Conservation (phyloP, 2,888 invertebrate species). For the Eristalis arbustorum region DNA sequence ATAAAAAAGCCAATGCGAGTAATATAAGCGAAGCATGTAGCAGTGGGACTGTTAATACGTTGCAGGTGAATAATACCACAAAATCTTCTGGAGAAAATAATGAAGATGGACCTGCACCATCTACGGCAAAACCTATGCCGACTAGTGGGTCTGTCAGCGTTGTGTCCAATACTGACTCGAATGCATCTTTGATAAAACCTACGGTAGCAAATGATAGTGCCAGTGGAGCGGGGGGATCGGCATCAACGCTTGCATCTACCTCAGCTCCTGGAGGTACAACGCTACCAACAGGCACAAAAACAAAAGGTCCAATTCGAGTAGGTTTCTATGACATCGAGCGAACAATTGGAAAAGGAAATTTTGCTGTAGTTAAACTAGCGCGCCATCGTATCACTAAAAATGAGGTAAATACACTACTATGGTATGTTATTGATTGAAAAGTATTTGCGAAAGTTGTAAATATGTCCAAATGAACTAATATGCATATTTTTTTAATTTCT, state of each 20-base stretch:
- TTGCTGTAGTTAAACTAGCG: slow-evolving; percentile 98
- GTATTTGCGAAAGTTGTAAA: no score
- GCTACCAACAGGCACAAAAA: slow-evolving; percentile 71
- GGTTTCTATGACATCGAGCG: slow-evolving; percentile 99
- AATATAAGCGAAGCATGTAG: slow-evolving; percentile 1
- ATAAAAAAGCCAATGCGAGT: slow-evolving; percentile 1
- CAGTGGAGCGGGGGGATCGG: background rate
- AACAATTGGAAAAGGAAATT: slow-evolving; percentile 99
- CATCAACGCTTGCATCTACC: background rate
- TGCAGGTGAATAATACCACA: slow-evolving; percentile 8
- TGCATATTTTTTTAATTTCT: slow-evolving; percentile 76
- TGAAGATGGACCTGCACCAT: background rate
- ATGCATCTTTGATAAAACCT: slow-evolving; percentile 43
- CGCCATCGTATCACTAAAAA: slow-evolving; percentile 98
- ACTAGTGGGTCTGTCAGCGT: background rate
- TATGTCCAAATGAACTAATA: no score
- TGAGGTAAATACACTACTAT: slow-evolving; percentile 85
- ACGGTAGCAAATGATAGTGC: slow-evolving; percentile 46
- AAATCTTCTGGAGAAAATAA: slow-evolving; percentile 10
- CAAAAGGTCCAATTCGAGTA: slow-evolving; percentile 90
- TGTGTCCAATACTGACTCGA: slow-evolving; percentile 13
- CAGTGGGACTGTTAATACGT: slow-evolving; percentile 7
- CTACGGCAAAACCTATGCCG: slow-evolving; percentile 12
- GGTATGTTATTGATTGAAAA: no score
- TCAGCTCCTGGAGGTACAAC: background rate